Evolutionary conservation across 2,113 vertebrate genomes (phyloP).

Genomic region (Larimichthys crocea): DNA sequence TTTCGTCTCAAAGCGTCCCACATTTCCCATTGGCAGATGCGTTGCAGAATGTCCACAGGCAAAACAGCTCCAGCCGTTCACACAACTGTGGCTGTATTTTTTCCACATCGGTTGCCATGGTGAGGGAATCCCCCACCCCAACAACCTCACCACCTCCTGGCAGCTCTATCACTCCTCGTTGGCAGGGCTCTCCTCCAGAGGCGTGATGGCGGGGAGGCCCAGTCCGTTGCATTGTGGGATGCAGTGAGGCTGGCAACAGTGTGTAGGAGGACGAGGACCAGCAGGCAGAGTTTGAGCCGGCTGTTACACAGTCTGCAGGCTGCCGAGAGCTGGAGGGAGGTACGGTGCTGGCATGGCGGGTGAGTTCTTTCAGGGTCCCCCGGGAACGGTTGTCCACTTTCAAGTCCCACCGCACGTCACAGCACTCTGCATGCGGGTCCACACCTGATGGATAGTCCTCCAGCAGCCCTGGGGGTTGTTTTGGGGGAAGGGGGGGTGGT

Average conservation of each 20-base stretch:
- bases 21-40: slow-evolving; percentile 79
- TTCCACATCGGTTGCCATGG: slow-evolving; percentile 80
- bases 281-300: slow-evolving; percentile 96
- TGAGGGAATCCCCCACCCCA: slow-evolving; percentile 74
- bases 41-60: slow-evolving; percentile 77
- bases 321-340: slow-evolving; percentile 92
- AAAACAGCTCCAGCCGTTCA: slow-evolving; percentile 60
- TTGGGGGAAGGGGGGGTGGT: neutral
- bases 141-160: slow-evolving; percentile 66
- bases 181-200: slow-evolving; percentile 92
- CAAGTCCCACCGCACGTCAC: slow-evolving; percentile 94
- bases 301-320: slow-evolving; percentile 95
- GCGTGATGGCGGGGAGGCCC: slow-evolving; percentile 87
- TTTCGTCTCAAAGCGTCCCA: slow-evolving; percentile 79
- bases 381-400: slow-evolving; percentile 87
- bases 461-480: slow-evolving; percentile 88
- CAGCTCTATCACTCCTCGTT: slow-evolving; percentile 89
- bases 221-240: slow-evolving; percentile 93
- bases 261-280: slow-evolving; percentile 96
- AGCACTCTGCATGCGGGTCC: slow-evolving; percentile 93
- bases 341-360: slow-evolving; percentile 91
- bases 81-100: slow-evolving; percentile 73
- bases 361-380: slow-evolving; percentile 90
- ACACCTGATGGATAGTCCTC: slow-evolving; percentile 91
- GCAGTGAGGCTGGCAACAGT: slow-evolving; percentile 96